Percentiles rank a stretch among this genome's conserved stretches.
These are phyloP conservation scores for Branchinecta lindahli DNA, from an alignment of 1,140 invertebrate species.

Conservation along the genomic window DNA sequence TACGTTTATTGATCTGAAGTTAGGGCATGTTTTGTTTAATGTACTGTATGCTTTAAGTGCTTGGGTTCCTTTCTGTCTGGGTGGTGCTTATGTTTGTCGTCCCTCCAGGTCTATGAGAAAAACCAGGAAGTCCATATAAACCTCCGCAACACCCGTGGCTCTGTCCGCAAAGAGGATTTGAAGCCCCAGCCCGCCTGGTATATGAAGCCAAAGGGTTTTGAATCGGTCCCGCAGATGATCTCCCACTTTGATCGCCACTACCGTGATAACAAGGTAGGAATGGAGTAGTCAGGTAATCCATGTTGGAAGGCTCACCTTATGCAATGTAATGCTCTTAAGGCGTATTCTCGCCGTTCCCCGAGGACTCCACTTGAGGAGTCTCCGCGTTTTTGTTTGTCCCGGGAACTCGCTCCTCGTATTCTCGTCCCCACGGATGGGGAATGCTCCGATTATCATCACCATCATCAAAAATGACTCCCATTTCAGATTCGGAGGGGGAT, in stretches of 20 bases:
- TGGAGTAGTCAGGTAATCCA: neutral
- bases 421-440: no score
- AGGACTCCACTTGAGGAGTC: no score
- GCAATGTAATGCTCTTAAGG: no score
- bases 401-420: no score
- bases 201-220: slow-evolving; percentile 41
- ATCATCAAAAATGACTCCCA: no score
- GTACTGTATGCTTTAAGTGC: neutral
- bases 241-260: slow-evolving; percentile 23
- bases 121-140: slow-evolving; percentile 53
- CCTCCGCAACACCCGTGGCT: slow-evolving; percentile 44
- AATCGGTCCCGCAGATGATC: slow-evolving; percentile 38
- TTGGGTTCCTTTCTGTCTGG: neutral
- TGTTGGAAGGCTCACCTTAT: no score
- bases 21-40: no score
- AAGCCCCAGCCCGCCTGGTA: slow-evolving; percentile 40
- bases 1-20: no score
- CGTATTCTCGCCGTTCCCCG: no score
- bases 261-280: slow-evolving; percentile 10
- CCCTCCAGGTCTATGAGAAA: slow-evolving; percentile 42
- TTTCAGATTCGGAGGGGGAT: no score
- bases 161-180: slow-evolving; percentile 38
- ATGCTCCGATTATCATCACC: no score
- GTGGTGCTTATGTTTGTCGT: neutral
- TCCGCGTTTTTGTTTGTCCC: no score